Percentiles rank a stretch among this genome's conserved stretches.
Conservation (phyloP, 2,113 vertebrate genomes). For the Symphodus melops region DNA sequence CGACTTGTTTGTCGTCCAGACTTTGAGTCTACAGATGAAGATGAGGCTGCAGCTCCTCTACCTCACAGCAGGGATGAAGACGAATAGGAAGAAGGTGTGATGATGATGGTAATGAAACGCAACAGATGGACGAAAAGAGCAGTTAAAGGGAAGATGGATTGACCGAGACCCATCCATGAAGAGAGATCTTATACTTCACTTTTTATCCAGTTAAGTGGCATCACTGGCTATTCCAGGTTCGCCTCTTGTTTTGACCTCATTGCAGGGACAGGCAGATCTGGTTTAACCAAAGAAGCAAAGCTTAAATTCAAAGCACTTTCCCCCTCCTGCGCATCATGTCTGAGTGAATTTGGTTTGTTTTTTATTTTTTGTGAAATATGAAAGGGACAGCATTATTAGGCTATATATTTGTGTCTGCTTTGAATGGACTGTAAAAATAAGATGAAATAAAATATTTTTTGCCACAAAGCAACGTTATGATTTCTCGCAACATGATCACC, state of each 20-base stretch:
- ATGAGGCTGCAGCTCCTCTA: conserved; percentile 74
- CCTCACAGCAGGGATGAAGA: conserved; percentile 65
- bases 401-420: too few species aligned
- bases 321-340: too few species aligned
- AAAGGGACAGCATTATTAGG: too few species aligned
- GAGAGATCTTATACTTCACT: conserved; percentile 4
- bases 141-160: conserved; percentile 43
- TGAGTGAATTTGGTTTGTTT: too few species aligned
- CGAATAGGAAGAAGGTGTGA: conserved; percentile 19
- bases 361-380: too few species aligned
- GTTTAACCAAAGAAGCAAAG: too few species aligned
- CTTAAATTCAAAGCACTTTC: too few species aligned
- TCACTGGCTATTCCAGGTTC: conserved; percentile 4
- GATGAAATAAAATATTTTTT: too few species aligned
- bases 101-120: not conserved
- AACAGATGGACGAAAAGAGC: conserved; percentile 13
- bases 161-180: conserved; percentile 1
- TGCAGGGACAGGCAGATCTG: too few species aligned
- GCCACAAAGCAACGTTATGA: too few species aligned
- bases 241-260: not conserved
- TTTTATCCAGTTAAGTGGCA: not conserved
- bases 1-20: conserved; percentile 36
- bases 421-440: too few species aligned
- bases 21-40: conserved; percentile 50
- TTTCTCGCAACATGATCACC: too few species aligned